phyloP scores from a whole-genome alignment of 2,888 invertebrate genomes.

The Cheilosia vulpina region DNA sequence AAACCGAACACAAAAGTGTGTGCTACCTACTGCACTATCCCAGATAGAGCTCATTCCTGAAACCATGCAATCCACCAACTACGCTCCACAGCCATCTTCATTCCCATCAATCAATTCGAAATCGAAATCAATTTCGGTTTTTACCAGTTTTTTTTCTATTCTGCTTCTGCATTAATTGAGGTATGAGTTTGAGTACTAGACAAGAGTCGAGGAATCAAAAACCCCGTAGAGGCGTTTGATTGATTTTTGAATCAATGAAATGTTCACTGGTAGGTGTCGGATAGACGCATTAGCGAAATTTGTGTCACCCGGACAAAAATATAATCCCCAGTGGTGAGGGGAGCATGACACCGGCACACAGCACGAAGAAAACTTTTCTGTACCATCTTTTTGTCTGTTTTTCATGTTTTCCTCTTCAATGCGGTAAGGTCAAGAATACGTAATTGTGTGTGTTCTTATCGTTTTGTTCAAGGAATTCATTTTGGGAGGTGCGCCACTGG shows the following conservation, averaged over 20 bases:
- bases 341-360: not conserved
- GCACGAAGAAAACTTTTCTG: conserved; percentile 8
- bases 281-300: conserved; percentile 38
- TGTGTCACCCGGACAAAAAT: conserved; percentile 9
- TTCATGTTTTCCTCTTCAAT: conserved; percentile 38
- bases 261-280: conserved; percentile 23
- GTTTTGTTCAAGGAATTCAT: not conserved
- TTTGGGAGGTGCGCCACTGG: conserved; percentile 33
- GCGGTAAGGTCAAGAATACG: conserved; percentile 62
- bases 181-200: not conserved
- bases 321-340: conserved; percentile 7
- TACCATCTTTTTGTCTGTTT: conserved; percentile 46
- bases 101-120: conserved; percentile 54
- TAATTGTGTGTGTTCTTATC: conserved; percentile 10
- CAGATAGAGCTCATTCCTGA: conserved; percentile 28
- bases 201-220: not conserved
- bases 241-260: not conserved
- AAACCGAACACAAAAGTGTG: not conserved
- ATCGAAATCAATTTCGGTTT: conserved; percentile 28
- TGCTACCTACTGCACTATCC: conserved; percentile 6
- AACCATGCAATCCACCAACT: not conserved
- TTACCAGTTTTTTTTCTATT: not conserved
- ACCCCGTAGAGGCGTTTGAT: no score
- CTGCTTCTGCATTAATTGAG: not conserved
- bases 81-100: conserved; percentile 4